Percentiles rank a stretch among this genome's conserved stretches.
phyloP scores from a whole-genome alignment of 1,140 invertebrate species.

The Daktulosphaira vitifoliae region DNA sequence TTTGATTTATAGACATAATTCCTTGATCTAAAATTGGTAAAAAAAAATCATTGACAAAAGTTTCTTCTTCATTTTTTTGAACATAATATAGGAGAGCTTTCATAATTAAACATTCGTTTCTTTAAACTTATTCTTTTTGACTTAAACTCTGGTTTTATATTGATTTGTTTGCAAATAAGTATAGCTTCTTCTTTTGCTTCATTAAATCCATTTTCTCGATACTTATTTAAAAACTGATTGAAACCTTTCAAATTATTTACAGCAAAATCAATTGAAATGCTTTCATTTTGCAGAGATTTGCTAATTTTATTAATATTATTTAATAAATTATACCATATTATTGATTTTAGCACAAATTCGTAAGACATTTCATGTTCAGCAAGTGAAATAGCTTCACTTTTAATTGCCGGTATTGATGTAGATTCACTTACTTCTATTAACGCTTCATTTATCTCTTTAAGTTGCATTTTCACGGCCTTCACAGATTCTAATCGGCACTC shows the following conservation, averaged over 20 bases:
- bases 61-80: not conserved
- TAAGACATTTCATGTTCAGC: too few relatives aligned
- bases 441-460: too few relatives aligned
- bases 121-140: not conserved
- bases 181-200: not conserved
- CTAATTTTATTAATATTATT: not conserved
- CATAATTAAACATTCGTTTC: too few relatives aligned
- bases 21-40: too few relatives aligned
- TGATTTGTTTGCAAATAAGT: slow-evolving; percentile 3
- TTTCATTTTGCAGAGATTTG: not conserved
- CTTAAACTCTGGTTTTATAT: not conserved
- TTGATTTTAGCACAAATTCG: slow-evolving; percentile 4
- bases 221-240: not conserved
- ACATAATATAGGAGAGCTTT: not conserved
- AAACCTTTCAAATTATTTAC: not conserved
- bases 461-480: too few relatives aligned
- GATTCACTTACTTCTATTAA: too few relatives aligned
- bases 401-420: too few relatives aligned
- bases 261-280: slow-evolving; percentile 13
- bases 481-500: too few relatives aligned
- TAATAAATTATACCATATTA: slow-evolving; percentile 18
- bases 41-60: too few relatives aligned
- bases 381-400: too few relatives aligned
- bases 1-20: too few relatives aligned
- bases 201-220: slow-evolving; percentile 2